Base-by-base conservation (phyloP, 2,888 invertebrate species). In the Aphidius colemani region DNA sequence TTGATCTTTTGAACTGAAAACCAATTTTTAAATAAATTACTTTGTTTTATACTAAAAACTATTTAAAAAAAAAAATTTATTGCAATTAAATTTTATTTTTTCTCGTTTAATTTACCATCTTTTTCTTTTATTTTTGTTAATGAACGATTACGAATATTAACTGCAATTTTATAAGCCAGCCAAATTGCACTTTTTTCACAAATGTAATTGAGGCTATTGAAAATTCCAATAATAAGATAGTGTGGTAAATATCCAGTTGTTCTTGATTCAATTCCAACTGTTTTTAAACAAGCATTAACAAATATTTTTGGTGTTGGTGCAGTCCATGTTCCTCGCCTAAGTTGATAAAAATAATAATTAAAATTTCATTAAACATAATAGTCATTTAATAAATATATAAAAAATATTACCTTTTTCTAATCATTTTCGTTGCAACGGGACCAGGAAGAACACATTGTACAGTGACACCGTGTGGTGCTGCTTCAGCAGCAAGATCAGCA, bases 341-440 rank as follows among this genome's bases (percentile, higher is more conserved):
- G 56, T 49, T 39, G 40, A 44, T 43, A 2, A 13, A 13, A 13
- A 13, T 13, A 13, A 13, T 13, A 1, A 13, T 13, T 13, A 13
- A 13, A 13, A 13, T 13, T 13, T n/a, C n/a, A n/a, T n/a, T n/a
- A n/a, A n/a, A 13, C 1, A 13, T 2, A 13, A 13, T n/a, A 41
- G 64, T 53, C 40, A 11, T 7, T 13, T 13, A 13, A 13, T 13
- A 13, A 13, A 13, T 13, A 39, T 1, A 8, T 7, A 10, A 11
- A 30, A 10, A 46, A 46, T 70, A 76, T 71, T 66, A 82, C 82
- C 77, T 82, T 65, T 95, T 91, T 74, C 93, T 92, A 8, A 92
- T 90, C 93, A 95, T 94, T 77, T 96, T 96, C 0, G 96, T 95
- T 30, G 94, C 93, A 0, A 97, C 96, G 72, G 92, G 93, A 2